A percentile compares a stretch with the other conserved stretches of the same genome.
Evolutionary conservation across 2,888 invertebrate genomes (phyloP).

Genomic region (Cyclophora punctaria): DNA sequence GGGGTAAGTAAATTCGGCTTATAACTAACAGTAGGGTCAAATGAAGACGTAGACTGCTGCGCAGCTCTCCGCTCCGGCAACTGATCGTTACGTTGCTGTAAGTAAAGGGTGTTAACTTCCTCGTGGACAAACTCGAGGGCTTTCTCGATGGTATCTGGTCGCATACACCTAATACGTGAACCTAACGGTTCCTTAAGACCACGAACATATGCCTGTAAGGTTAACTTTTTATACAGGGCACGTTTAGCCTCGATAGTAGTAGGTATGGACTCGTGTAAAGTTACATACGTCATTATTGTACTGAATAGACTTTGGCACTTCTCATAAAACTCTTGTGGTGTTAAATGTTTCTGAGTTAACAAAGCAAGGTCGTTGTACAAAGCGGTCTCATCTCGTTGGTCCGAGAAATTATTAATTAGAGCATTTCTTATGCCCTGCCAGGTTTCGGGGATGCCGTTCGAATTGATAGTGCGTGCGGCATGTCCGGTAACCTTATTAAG

Average conservation of each 20-base stretch:
- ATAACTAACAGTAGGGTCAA: background rate
- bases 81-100: background rate
- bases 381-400: conserved; percentile 6
- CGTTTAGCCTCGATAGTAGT: conserved; percentile 12
- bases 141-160: conserved; percentile 3
- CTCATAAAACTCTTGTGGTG: conserved; percentile 11
- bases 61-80: background rate
- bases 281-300: conserved; percentile 11
- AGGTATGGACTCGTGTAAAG: conserved; percentile 6
- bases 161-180: conserved; percentile 13
- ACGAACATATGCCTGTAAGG: conserved; percentile 11
- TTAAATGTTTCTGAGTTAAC: conserved; percentile 3
- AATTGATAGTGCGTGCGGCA: conserved; percentile 5
- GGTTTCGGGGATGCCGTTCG: conserved; percentile 16
- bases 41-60: background rate
- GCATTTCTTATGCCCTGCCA: conserved; percentile 17
- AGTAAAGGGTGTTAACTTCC: background rate
- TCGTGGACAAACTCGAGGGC: background rate
- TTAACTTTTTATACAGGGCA: conserved; percentile 11
- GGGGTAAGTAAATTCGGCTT: background rate
- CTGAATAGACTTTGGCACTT: conserved; percentile 6
- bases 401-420: conserved; percentile 22
- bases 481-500: conserved; percentile 5
- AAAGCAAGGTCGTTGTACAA: conserved; percentile 19
- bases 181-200: conserved; percentile 15